Base-by-base conservation (phyloP, 2,888 invertebrate genomes). In the Papilio elwesi region DNA sequence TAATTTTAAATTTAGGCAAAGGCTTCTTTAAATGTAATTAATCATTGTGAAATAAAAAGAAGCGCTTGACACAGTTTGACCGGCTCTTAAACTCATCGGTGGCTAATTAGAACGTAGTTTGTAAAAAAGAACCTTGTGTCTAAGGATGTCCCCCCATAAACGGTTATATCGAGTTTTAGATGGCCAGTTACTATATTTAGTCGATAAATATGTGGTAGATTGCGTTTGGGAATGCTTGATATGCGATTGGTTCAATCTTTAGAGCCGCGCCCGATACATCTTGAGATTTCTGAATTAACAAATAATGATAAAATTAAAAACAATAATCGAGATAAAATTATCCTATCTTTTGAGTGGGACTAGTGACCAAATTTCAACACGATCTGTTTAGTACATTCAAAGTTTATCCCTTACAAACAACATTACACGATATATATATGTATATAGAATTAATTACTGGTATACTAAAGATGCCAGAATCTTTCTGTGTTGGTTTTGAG, bases 81-180 rank as follows among this genome's bases (percentile, higher is more conserved):
- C 55, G 55, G 49, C 26, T 73, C 51, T 68, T 12, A 15, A 48
- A 16, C 49, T 48, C 64, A 36, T 69, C 65, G 55, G 7, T n/a
- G 8, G 13, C 59, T 67, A 51, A 69, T 69, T 73, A 69, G 65
- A 73, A 57, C 69, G 66, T 16, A 12, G 47, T 47, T 67, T 47
- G 57, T n/a, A 49, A 73, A 71, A 70, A 67, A 64, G n/a, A 69
- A 59, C 73, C 73, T 73, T 53, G 73, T 47, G 6, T 13, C 55
- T 68, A 38, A 65, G 26, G 73, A 73, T 73, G 68, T 49, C 49
- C 57, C 51, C 43, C 55, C 59, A 10, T 57, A 65, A 52, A 69
- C 9, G 55, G 68, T 15, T 13, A 59, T 53, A 55, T 47, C 68
- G 13, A 55, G 38, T 62, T 53, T 63, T 72, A 72, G 62, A 36